Evolutionary conservation across 1,140 invertebrate genomes (phyloP), one percentile per base, ranked within the genome.

Genomic region (Zaprionus inermis): DNA sequence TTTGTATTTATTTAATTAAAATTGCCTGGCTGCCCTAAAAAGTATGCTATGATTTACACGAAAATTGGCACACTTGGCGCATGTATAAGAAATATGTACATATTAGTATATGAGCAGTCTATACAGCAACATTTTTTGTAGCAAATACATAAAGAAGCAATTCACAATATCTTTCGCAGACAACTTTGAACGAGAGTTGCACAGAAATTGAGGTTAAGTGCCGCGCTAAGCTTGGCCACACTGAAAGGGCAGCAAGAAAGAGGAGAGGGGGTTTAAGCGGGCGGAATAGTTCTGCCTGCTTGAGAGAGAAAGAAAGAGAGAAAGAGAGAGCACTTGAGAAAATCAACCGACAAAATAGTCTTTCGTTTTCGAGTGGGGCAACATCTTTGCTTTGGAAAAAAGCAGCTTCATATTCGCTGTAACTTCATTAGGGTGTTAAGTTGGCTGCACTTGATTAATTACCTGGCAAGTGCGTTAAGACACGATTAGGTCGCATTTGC

Each of bases 121-220:
- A n/a, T 16, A 3, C 3, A 38, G 38, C 38, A 44, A 7, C 38
- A 16, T 9, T 7, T 44, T 9, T 7, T 44, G 7, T 9, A 41
- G n/a, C 38, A 20, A 10, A 20, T 20, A 49, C 20, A 22, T 49
- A 20, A 3, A 49, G 18, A 18, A 49, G 44, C 44, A 49, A 49
- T 49, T 49, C 44, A 22, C 30, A 32, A 9, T 32, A 32, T 32
- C 30, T 32, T 32, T 32, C 1, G 18, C 36, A 14, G 14, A 14
- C 11, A 20, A 49, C 18, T 44, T 44, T 44, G 44, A 11, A 49
- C 20, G 4, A 55, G 4, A 34, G 44, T 24, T 32, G 44, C 44
- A 22, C 44, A 9, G 60, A 32, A 84, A 84, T 71, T 65, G 28
- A 60, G 69, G 61, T 68, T 77, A 80, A 80, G 84, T 84, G 61